These are phyloP conservation scores for Galaxea fascicularis DNA, from an alignment of 92 coral and sea anemone species.

Conservation along the genomic window DNA sequence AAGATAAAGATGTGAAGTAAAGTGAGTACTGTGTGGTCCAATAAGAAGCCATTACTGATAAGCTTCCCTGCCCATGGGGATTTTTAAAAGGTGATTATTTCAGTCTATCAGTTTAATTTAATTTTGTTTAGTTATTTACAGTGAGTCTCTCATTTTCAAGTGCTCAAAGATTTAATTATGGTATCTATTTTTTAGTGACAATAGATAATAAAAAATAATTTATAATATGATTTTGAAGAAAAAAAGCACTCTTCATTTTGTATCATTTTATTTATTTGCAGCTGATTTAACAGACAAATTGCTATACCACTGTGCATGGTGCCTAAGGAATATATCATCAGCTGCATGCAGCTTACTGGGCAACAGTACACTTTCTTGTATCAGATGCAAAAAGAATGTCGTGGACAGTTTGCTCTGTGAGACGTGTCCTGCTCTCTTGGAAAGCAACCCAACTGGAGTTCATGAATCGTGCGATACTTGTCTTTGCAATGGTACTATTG, in stretches of 20 bases:
- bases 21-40: no score
- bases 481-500: constrained; percentile 40
- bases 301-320: constrained; percentile 8
- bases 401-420: background rate
- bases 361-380: constrained; percentile 34
- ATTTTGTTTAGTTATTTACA: no score
- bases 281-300: constrained; percentile 20
- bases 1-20: no score
- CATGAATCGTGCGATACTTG: constrained; percentile 15
- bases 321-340: constrained; percentile 34
- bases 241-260: background rate
- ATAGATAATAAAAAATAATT: no score
- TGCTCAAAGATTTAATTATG: no score
- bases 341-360: constrained; percentile 6
- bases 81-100: no score
- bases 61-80: no score
- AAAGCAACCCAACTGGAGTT: constrained; percentile 1
- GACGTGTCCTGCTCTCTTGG: background rate
- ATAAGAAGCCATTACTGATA: no score
- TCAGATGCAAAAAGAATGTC: constrained; percentile 6
- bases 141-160: no score
- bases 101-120: no score
- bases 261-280: background rate
- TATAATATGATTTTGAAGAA: no score
- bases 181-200: no score